These are phyloP conservation scores for Drosophila navojoa DNA, from an alignment of 1,140 invertebrate genomes.

Conservation along the genomic window DNA sequence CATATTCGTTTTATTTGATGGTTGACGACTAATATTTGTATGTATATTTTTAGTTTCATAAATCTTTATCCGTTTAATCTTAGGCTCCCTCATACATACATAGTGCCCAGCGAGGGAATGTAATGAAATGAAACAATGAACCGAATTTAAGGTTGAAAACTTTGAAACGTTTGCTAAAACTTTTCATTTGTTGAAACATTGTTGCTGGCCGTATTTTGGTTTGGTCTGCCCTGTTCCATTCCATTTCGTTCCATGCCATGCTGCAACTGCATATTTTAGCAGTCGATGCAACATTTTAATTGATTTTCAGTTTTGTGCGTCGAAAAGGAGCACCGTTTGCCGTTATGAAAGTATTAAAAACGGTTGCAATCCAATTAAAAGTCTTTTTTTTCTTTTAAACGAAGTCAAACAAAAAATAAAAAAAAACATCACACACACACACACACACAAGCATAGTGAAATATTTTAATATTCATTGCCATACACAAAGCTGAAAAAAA, in stretches of 20 bases:
- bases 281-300: slow-evolving; percentile 67
- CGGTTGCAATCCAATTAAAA: slow-evolving; percentile 77
- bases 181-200: slow-evolving; percentile 1
- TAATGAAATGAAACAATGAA: too few relatives aligned
- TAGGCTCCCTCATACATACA: too few relatives aligned
- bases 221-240: background rate
- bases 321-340: slow-evolving; percentile 28
- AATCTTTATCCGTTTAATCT: too few relatives aligned
- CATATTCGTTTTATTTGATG: slow-evolving; percentile 14
- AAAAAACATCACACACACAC: slow-evolving; percentile 10
- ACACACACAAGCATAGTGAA: background rate
- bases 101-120: too few relatives aligned
- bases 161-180: too few relatives aligned
- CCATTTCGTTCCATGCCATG: too few relatives aligned
- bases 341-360: slow-evolving; percentile 71
- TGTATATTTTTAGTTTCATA: too few relatives aligned
- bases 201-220: background rate
- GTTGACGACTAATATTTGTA: too few relatives aligned
- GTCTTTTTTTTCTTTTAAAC: slow-evolving; percentile 60
- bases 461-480: slow-evolving; percentile 20
- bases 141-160: too few relatives aligned
- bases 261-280: slow-evolving; percentile 46
- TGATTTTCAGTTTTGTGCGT: slow-evolving; percentile 62
- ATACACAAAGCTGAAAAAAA: background rate
- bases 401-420: slow-evolving; percentile 25